phyloP scores from a whole-genome alignment of 2,797 vertebrate species.

The Muraenolepis orangiensis region DNA sequence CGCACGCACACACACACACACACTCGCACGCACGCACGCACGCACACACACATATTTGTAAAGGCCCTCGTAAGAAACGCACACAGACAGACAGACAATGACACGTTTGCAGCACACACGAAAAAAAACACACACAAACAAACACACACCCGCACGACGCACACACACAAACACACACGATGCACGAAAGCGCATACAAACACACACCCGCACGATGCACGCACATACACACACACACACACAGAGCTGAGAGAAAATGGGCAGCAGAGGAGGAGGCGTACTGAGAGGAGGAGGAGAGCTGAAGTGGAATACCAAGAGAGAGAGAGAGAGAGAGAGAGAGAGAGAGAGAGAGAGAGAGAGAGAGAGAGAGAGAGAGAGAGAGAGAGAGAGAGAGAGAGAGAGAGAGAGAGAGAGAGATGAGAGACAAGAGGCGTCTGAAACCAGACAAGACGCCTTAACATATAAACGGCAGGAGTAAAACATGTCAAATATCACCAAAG shows the following conservation, averaged over 20 bases:
- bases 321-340: no score
- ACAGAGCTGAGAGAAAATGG: neutral
- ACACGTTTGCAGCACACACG: no score
- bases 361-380: no score
- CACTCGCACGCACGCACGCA: constrained; percentile 10
- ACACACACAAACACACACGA: constrained; percentile 34
- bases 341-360: no score
- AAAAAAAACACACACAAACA: constrained; percentile 31
- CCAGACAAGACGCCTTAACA: no score
- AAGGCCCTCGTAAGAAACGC: no score
- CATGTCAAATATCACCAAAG: constrained; percentile 32
- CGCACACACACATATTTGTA: constrained; percentile 21
- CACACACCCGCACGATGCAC: neutral
- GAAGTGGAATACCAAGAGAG: no score
- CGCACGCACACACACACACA: constrained; percentile 4
- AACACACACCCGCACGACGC: constrained; percentile 41
- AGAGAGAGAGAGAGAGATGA: no score
- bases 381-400: no score
- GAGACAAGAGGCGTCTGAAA: no score
- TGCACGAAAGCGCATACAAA: no score
- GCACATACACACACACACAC: neutral
- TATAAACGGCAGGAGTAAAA: constrained; percentile 29
- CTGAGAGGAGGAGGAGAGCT: neutral
- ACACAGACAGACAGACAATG: constrained; percentile 32
- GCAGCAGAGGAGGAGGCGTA: neutral